Base-by-base conservation (phyloP, 2,888 invertebrate genomes). In the Meloe dianella region DNA sequence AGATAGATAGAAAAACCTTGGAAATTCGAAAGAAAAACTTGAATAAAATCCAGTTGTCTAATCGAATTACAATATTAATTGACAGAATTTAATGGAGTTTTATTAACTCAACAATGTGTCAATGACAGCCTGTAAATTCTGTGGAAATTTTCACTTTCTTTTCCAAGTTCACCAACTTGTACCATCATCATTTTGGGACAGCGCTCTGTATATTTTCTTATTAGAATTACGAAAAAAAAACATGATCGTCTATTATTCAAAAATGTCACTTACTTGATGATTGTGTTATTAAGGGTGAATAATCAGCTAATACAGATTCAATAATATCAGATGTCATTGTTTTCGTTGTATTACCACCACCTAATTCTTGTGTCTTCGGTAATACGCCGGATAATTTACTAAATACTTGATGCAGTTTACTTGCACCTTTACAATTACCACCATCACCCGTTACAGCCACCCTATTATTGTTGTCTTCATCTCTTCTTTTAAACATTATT, bases 321-420 rank as follows among this genome's bases (percentile, higher is more conserved):
- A 82, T 82, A 56, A 82, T 81, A 67, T 81, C 81, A 14, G 81
- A 79, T 32, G 81, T 79, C 81, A 81, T 81, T 61, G 75, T 79
- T 67, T 81, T 81, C 63, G 76, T 79, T 63, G 78, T 75, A 61
- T 74, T 76, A 56, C 72, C 69, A 67, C 77, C 76, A 30, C 78
- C 79, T 63, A 80, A 71, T 61, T 81, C 80, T 62, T 78, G 79
- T 56, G 79, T 77, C 74, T 75, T 76, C 29, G 81, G 81, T 63
- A 80, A 75, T 20, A 81, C 79, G 29, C 80, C 81, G 58, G 81
- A 75, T 61, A 82, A 70, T 69, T 81, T 82, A 68, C 80, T 79
- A 71, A 82, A 81, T 57, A 82, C 82, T 12, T 80, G 79, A 70
- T 81, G 80, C 64, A 82, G 70, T 70, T 79, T 81, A 47, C 47